Evolutionary conservation across 2,113 vertebrate species (phyloP).

Genomic region (Antigone vipio): DNA sequence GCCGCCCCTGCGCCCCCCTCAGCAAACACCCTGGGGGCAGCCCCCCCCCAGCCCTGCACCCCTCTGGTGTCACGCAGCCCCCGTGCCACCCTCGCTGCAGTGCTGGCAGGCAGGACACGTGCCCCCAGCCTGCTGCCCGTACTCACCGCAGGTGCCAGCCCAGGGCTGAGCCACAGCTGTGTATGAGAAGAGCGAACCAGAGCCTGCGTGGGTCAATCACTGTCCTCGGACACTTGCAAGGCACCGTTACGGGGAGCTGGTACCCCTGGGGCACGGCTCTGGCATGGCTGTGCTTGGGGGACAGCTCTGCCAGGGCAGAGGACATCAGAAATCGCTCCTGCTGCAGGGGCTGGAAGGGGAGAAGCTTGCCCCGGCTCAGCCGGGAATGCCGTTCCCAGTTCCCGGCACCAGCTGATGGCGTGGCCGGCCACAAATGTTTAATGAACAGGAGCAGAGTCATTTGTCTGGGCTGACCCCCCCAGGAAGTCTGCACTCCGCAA

Average conservation of each 20-base stretch:
- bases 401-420: neutral
- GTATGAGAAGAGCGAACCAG: accelerated
- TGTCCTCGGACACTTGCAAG: neutral
- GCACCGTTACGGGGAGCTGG: accelerated
- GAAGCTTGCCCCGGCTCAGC: neutral
- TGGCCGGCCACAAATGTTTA: neutral
- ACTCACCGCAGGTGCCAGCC: neutral
- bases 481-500: neutral
- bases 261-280: neutral
- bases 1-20: neutral
- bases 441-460: constrained; percentile 3
- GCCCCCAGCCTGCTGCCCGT: neutral
- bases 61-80: neutral
- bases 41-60: neutral
- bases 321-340: neutral
- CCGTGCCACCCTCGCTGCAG: accelerated
- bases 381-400: neutral
- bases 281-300: no score
- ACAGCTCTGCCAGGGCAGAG: neutral
- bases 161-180: neutral
- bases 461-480: constrained; percentile 30
- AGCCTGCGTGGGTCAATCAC: neutral
- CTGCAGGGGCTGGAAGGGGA: neutral
- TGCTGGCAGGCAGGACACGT: accelerated
- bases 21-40: neutral